Evolutionary conservation across 1,140 invertebrate species (phyloP).

Genomic region (Oryctes rhinoceros): DNA sequence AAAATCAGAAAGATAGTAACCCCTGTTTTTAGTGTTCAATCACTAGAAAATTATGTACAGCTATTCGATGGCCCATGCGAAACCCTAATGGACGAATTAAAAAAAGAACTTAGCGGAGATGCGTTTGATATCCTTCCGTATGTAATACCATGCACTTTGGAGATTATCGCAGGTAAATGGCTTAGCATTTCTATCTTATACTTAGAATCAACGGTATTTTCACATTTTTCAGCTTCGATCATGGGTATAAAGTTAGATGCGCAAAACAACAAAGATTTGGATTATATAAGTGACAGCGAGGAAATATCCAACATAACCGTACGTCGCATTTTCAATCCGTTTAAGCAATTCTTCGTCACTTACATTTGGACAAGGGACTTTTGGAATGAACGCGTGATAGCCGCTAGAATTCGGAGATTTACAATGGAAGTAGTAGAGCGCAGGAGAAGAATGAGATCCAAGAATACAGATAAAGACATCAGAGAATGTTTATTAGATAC

Average conservation of each 20-base stretch:
- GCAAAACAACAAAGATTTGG: background rate
- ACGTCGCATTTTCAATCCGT: background rate
- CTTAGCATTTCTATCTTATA: too few species aligned
- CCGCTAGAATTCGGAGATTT: background rate
- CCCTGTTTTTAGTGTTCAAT: background rate
- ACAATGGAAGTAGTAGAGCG: background rate
- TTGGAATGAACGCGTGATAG: background rate
- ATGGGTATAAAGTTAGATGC: slow-evolving; percentile 7
- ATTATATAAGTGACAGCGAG: background rate
- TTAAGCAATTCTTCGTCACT: background rate
- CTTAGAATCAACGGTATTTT: too few species aligned
- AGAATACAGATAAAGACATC: background rate
- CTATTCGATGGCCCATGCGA: background rate
- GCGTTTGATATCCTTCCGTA: background rate
- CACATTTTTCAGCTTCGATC: background rate
- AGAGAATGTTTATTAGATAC: background rate
- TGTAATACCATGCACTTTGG: background rate
- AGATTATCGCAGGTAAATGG: background rate
- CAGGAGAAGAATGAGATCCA: background rate
- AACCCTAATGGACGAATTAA: background rate
- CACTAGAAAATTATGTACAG: background rate
- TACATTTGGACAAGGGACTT: background rate
- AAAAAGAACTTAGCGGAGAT: background rate
- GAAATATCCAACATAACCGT: background rate
- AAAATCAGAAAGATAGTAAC: background rate